phyloP scores from a whole-genome alignment of 1,140 invertebrate genomes.

The Leptinotarsa lineolata region DNA sequence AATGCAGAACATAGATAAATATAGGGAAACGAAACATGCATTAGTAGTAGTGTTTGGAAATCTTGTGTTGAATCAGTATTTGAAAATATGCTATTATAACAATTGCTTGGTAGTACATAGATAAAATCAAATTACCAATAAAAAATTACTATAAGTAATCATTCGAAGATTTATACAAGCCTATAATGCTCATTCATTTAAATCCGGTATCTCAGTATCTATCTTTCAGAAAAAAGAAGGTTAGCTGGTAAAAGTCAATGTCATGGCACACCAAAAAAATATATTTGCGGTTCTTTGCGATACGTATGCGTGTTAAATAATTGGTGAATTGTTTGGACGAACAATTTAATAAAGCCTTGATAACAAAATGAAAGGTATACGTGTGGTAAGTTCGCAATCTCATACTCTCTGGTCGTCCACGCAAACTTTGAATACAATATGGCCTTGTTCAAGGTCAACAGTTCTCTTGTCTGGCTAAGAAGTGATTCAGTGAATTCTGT shows the following conservation, averaged over 20 bases:
- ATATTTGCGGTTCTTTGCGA: background rate
- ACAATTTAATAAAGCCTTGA: background rate
- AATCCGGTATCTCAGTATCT: no score
- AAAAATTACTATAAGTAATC: no score
- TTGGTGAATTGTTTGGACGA: background rate
- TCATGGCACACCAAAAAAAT: background rate
- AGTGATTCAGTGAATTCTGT: background rate
- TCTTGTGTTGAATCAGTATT: no score
- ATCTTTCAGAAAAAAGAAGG: background rate
- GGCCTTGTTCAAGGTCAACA: background rate
- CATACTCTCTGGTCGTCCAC: background rate
- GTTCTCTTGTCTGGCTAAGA: background rate
- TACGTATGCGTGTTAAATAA: background rate
- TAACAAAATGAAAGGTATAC: conserved; percentile 7
- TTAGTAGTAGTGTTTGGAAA: no score
- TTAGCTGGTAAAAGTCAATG: background rate
- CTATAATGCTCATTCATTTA: no score
- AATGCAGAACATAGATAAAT: no score
- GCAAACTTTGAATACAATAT: background rate
- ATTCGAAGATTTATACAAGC: no score
- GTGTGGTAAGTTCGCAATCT: background rate
- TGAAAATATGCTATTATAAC: no score
- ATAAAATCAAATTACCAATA: no score
- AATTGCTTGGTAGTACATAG: no score
- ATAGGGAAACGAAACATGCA: no score